Conservation (phyloP, 2,888 invertebrate species). For the Drosophila nr. fundita region DNA sequence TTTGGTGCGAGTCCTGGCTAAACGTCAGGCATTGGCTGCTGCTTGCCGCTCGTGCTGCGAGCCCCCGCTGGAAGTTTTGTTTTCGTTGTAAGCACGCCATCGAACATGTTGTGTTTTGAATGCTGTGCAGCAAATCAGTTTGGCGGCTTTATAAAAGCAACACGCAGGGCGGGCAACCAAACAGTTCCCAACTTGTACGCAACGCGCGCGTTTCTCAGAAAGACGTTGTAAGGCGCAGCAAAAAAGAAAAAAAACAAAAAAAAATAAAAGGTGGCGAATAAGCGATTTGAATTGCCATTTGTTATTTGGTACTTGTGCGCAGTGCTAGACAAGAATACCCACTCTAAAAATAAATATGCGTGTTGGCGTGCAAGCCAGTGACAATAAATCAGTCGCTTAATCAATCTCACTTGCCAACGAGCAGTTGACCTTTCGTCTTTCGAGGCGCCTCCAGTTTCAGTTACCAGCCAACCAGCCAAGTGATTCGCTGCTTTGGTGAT, state of each 20-base stretch:
- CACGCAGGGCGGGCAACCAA: constrained; percentile 9
- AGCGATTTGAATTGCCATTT: constrained; percentile 35
- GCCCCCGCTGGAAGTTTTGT: constrained; percentile 51
- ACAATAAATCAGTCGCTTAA: constrained; percentile 69
- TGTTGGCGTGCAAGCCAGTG: background rate
- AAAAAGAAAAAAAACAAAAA: background rate
- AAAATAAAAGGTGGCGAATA: constrained; percentile 10
- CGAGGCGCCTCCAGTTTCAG: constrained; percentile 15
- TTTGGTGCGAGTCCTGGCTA: constrained; percentile 51
- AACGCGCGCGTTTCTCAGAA: constrained; percentile 56
- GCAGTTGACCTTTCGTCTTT: constrained; percentile 55
- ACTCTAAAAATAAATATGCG: background rate
- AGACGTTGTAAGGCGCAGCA: background rate
- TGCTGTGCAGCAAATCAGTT: constrained; percentile 49
- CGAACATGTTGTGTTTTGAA: constrained; percentile 78
- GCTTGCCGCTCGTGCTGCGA: constrained; percentile 44
- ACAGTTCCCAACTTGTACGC: constrained; percentile 59
- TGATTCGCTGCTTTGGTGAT: constrained; percentile 54
- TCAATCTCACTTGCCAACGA: constrained; percentile 71
- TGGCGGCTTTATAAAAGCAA: constrained; percentile 65
- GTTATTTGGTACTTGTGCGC: constrained; percentile 18
- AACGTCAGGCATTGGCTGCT: background rate
- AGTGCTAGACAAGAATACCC: constrained; percentile 14
- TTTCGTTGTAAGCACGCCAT: constrained; percentile 60
- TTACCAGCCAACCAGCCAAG: constrained; percentile 10